Evolutionary conservation across 2,888 invertebrate genomes (phyloP), one percentile per base, ranked within the genome.

Genomic region (Dendrolimus pini): DNA sequence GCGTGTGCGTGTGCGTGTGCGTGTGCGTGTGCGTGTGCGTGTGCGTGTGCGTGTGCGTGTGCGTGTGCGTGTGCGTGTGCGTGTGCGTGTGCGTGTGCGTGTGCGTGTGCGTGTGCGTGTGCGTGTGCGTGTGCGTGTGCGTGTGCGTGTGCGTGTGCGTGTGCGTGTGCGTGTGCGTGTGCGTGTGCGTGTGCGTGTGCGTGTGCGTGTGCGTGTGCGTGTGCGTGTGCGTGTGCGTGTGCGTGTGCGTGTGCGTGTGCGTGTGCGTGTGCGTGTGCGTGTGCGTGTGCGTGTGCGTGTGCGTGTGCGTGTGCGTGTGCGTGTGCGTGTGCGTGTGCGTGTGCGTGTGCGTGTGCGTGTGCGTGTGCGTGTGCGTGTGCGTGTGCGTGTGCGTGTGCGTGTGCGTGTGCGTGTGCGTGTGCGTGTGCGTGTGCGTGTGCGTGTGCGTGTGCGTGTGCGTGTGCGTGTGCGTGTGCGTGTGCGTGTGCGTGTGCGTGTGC

Each of bases 281-380:
- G 56, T 52, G 56, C 18, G 56, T 52, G 56, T 18, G 56, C 14
- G 56, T 18, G 56, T 52, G 56, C 18, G 56, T 52, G 56, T 52
- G 56, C 30, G 56, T 52, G 56, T 18, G 56, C 12, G 56, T 18
- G 56, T 30, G 56, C 14, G 56, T 18, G 56, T 52, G 56, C 52
- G 56, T 52, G 56, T n/a, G 56, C 14, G 56, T n/a, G 56, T 56
- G 52, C 56, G 56, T 56, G 56, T 18, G 56, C 47, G 55, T 54
- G 60, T 58, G 55, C 60, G 58, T 54, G 52, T 55, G 42, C 42
- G 42, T 42, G 42, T 42, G 47, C 54, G 54, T 30, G 57, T 30
- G 57, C 55, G 55, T 12, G 54, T 53, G 57, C 42, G 57, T 41
- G 52, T 42, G 55, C 52, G 53, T 53, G 56, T 56, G 58, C 56